Percentiles rank a stretch among this genome's conserved stretches.
Evolutionary conservation across 2,888 invertebrate genomes (phyloP).

Genomic region (Pardosa pseudoannulata): DNA sequence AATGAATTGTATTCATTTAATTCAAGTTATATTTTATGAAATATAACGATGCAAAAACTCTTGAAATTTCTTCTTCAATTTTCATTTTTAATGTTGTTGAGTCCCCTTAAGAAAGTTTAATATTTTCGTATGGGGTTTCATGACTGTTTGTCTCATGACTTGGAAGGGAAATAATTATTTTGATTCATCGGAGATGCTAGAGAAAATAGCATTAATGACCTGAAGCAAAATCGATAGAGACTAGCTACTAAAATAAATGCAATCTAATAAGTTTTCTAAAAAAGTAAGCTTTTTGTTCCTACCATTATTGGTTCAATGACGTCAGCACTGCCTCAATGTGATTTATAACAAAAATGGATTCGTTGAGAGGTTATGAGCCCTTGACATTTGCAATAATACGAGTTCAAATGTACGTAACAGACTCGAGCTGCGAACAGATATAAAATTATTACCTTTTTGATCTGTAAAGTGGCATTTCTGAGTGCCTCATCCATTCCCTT

Average conservation of each 20-base stretch:
- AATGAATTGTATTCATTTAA: too few species aligned
- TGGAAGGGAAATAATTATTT: constrained; percentile 33
- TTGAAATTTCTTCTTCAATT: too few species aligned
- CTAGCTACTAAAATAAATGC: constrained; percentile 25
- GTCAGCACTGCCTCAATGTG: constrained; percentile 39
- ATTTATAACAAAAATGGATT: constrained; percentile 55
- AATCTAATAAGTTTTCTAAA: constrained; percentile 38
- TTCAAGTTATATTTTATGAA: too few species aligned
- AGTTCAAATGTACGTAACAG: neutral
- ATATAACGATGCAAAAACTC: too few species aligned
- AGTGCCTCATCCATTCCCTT: neutral
- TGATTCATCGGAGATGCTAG: constrained; percentile 46
- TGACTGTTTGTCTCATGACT: neutral
- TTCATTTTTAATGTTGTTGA: too few species aligned
- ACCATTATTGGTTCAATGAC: constrained; percentile 46
- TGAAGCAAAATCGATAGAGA: constrained; percentile 52
- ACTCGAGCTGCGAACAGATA: neutral
- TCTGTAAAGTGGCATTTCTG: neutral
- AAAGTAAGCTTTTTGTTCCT: constrained; percentile 40
- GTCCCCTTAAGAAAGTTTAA: too few species aligned
- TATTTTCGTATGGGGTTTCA: neutral
- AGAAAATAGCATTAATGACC: constrained; percentile 56
- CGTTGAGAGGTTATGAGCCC: constrained; percentile 67
- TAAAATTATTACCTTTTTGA: constrained; percentile 1
- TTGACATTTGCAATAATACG: constrained; percentile 57